These are phyloP conservation scores for Rhagoletis pomonella DNA, from an alignment of 1,140 invertebrate genomes.

Conservation along the genomic window DNA sequence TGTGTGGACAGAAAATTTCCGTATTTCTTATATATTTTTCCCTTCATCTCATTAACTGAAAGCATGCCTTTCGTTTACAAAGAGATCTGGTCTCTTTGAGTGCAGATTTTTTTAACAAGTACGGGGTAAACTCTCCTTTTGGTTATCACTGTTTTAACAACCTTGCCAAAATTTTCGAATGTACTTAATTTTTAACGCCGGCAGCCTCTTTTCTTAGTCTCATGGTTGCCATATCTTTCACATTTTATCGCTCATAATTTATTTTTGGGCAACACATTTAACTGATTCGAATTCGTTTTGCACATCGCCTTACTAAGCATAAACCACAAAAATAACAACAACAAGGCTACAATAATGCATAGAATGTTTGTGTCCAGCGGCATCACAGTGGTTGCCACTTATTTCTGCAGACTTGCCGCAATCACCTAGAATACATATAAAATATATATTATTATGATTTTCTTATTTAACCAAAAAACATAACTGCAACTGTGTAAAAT, in stretches of 20 bases:
- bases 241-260: not conserved
- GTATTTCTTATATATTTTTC: too few species aligned
- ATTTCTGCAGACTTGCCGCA: not conserved
- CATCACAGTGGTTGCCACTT: slow-evolving; percentile 28
- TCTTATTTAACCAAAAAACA: slow-evolving; percentile 26
- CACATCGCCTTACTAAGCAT: not conserved
- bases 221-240: not conserved
- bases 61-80: too few species aligned
- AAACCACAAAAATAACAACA: not conserved
- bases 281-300: slow-evolving; percentile 20
- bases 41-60: too few species aligned
- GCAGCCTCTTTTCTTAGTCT: not conserved
- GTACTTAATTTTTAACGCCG: not conserved
- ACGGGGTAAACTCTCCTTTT: too few species aligned
- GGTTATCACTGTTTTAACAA: too few species aligned
- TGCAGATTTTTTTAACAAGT: too few species aligned
- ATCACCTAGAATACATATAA: not conserved
- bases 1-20: not conserved
- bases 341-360: not conserved
- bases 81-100: too few species aligned
- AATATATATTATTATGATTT: slow-evolving; percentile 22
- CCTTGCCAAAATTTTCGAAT: too few species aligned
- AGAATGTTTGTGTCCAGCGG: slow-evolving; percentile 25
- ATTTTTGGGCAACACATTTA: not conserved
- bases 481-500: slow-evolving; percentile 13